Evolutionary conservation across 2,113 vertebrate genomes (phyloP), one percentile per base, ranked within the genome.

Genomic region (Menidia beryllina): DNA sequence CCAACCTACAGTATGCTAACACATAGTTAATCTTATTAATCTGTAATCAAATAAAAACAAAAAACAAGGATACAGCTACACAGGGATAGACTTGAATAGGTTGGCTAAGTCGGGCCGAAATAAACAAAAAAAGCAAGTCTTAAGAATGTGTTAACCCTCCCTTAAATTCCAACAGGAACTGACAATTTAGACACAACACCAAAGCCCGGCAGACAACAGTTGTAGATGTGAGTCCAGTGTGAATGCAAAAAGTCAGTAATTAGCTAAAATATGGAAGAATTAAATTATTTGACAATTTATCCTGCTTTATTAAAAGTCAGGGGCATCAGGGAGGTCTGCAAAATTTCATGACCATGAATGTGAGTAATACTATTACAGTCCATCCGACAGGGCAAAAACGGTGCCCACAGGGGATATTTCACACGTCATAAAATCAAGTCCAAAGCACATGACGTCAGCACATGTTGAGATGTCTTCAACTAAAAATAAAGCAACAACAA

Each of bases 391-490:
- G 13, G 23, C 23, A 2, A 19, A 45, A 17, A 45, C 17, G 5
- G 41, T n/a, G n/a, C n/a, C 75, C 64, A 9, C 41, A 56, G 49
- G 64, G 64, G 68, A 86, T 59, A 73, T 81, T 86, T 84, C 68
- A 69, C 30, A 77, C 63, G 54, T 75, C 65, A 73, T 76, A 49
- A 83, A 79, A 60, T 41, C 21, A 15, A 81, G 51, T 7, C 13
- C 10, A 38, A 57, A 76, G 26, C 36, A 10, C 54, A 57, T 5
- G 4, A 50, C 58, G 59, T 62, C 61, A 27, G 71, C 55, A n/a
- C n/a, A 50, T 73, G 63, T 50, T 76, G 49, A 55, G 55, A 49
- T 19, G 20, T 24, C 27, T 20, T 72, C 39, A n/a, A 48, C 59
- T 61, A 67, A 71, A 63, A 36, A 5, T 7, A 25, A 69, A 24